Base-by-base conservation (phyloP, 2,888 invertebrate species). In the Plutella xylostella region DNA sequence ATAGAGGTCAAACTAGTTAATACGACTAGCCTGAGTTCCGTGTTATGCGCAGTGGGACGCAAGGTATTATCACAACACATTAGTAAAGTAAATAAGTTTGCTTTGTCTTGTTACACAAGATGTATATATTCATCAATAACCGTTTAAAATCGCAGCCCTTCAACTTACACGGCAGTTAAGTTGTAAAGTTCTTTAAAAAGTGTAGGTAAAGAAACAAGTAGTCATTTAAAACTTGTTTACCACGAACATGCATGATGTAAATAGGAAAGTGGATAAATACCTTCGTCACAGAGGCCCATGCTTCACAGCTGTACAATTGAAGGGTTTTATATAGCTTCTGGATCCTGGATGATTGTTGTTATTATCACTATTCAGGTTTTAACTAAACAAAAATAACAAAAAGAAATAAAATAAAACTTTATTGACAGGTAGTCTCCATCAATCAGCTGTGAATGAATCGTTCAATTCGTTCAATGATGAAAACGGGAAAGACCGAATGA, bases 221-320 rank as follows among this genome's bases (percentile, higher is more conserved):
- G 18, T 15, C 14, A 33, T 40, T 31, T 70, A 77, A 76, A 37
- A 37, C 67, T 74, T 75, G 72, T 79, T 77, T 77, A 75, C 66
- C 55, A 55, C 53, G 46, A 56, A 46, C 50, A 51, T 49, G 46
- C 40, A 43, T 43, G 44, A 51, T 37, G 41, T 42, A 43, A 45
- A 48, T 57, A 55, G 44, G 52, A 50, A 49, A 45, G 43, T 47
- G 49, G 48, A 48, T 52, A 58, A 73, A 60, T 66, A 82, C 80
- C 82, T 63, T 80, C 80, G 52, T 82, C 77, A 51, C 82, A 79
- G 50, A 80, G 71, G 50, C 82, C 80, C 80, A 82, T 82, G 46
- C 43, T 55, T 48, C 42, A 15, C 15, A 5, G 33, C 33, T 33
- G 4, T n/a, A n/a, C n/a, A n/a, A n/a, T n/a, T n/a, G n/a, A n/a